Base-by-base conservation (phyloP, 2,888 invertebrate genomes). In the Ophonus ardosiacus region DNA sequence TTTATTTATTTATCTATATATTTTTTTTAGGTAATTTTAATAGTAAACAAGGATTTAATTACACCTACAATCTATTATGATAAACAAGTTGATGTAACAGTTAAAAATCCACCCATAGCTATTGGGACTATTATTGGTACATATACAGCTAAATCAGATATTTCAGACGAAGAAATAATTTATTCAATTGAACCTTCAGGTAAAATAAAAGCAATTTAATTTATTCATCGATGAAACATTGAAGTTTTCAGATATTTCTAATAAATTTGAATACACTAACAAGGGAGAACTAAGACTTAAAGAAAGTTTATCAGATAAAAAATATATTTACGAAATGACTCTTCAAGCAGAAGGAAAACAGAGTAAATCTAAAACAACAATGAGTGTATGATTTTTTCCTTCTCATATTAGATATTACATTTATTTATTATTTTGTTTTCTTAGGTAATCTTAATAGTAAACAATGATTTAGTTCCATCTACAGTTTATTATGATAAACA, bases 261-360 rank as follows among this genome's bases (percentile, higher is more conserved):
- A 68, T 38, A 17, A 8, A 15, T 68, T 68, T n/a, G 31, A 31
- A 38, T 68, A 68, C 40, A 17, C 31, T 15, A 4, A 8, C 6
- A 38, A 38, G 0, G 90, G 89, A 79, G 90, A 91, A 61, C 68
- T 92, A 24, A 91, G 91, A 87, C 90, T 90, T 86, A 88, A 87
- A 5, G 90, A 91, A 86, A 91, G 91, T 85, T 88, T 90, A 8
- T 89, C 89, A 17, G 88, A 89, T 81, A 90, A 87, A 57, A 92
- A 92, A 10, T 87, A 89, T 31, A 31, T 3, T 91, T 92, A 31
- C 17, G 15, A 56, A 31, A 59, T 79, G 15, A 79, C 21, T 21
- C 24, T 79, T 13, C 21, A 13, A 7, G 79, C 79, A 0, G 31
- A 57, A 59, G 79, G 79, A 15, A 0, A 79, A 79, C 8, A 38